Evolutionary conservation across 2,888 invertebrate genomes (phyloP), one percentile per base, ranked within the genome.

Genomic region (Creontiades dilutus): DNA sequence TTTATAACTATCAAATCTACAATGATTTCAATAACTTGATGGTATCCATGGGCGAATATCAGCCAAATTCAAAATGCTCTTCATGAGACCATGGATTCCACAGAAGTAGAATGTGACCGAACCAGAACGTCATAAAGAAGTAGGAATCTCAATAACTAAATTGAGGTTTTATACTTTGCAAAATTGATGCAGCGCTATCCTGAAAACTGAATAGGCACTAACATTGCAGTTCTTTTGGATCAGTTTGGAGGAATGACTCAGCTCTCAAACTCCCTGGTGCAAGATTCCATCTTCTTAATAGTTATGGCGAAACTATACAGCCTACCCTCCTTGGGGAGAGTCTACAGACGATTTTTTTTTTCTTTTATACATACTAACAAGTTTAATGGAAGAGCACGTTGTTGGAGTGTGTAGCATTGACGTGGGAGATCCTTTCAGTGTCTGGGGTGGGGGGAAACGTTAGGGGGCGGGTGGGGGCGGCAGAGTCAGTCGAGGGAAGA

Each of bases 351-450:
- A 37, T 37, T 37, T 37, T 37, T n/a, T n/a, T 37, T 37, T 11
- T 23, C 23, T 68, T 68, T 68, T 68, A 23, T 23, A 68, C 68
- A 68, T 68, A 68, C 68, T 89, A 84, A 89, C 68, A 89, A 89
- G 75, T 89, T 89, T 84, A 89, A 84, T 89, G 68, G 82, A 89
- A 89, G 68, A 75, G 82, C 84, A 84, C 47, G 76, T 84, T 86
- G 90, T 86, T 86, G 76, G 90, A 86, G 86, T 86, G 90, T 86
- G 90, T 90, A 90, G 90, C 90, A 90, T 90, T 90, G 90, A 90
- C 90, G 90, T 90, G 86, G 88, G 89, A 82, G 90, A 85, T 82
- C 82, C 90, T 82, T 90, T 86, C 48, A n/a, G 82, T 52, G 61
- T 61, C 37, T 52, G 90, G 82, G 75, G 75, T 55, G 61, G 68